Conservation (phyloP, 1,140 invertebrate species). For the Drosophila carrolli region DNA sequence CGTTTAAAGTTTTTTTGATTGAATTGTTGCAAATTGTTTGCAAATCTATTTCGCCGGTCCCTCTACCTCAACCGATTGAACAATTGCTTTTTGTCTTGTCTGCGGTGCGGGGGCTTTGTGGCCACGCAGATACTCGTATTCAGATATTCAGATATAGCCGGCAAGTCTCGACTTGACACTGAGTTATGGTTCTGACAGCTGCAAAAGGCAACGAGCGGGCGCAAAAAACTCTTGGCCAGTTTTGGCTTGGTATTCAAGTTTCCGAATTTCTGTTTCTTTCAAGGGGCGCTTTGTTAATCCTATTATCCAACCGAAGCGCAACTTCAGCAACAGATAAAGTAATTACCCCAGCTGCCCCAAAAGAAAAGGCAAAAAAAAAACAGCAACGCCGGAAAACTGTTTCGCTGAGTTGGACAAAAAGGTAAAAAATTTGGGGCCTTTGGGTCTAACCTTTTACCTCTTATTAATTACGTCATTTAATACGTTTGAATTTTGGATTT, state of each 20-base stretch:
- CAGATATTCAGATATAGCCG: constrained; percentile 56
- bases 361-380: constrained; percentile 26
- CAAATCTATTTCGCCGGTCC: constrained; percentile 73
- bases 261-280: constrained; percentile 31
- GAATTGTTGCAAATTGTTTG: constrained; percentile 83
- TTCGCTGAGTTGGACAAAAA: constrained; percentile 64
- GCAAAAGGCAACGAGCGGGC: constrained; percentile 59
- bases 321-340: constrained; percentile 83
- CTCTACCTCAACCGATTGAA: constrained; percentile 58
- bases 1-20: constrained; percentile 83
- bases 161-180: constrained; percentile 70
- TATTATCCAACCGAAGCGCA: constrained; percentile 73
- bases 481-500: constrained; percentile 25
- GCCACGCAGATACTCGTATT: constrained; percentile 59
- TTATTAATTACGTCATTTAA: constrained; percentile 66
- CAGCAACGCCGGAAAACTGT: constrained; percentile 35
- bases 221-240: constrained; percentile 42
- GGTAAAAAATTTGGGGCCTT: constrained; percentile 56
- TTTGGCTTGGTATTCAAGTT: constrained; percentile 11
- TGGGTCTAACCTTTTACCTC: constrained; percentile 56
- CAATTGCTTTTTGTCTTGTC: constrained; percentile 81
- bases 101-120: constrained; percentile 64
- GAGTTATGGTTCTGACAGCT: constrained; percentile 83
- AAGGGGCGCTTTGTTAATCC: constrained; percentile 65
- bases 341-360: constrained; percentile 68